A percentile compares a stretch with the other conserved stretches of the same genome.
Evolutionary conservation across 2,888 invertebrate species (phyloP).

Genomic region (Cephus spinipes): DNA sequence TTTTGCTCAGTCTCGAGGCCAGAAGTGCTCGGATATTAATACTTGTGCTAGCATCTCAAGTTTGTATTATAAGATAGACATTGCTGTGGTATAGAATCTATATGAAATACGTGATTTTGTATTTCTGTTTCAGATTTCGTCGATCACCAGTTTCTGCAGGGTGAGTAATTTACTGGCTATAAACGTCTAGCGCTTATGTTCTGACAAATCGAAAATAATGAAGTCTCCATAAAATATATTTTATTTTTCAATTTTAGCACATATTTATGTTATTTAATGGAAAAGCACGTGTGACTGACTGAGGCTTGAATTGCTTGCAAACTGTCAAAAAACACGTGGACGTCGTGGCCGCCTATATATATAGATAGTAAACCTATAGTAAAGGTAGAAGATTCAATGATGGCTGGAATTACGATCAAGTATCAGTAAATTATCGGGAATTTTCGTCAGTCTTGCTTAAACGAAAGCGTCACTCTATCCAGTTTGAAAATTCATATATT

Average conservation of each 20-base stretch:
- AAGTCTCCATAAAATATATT: too few species aligned
- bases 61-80: neutral
- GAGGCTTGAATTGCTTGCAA: too few species aligned
- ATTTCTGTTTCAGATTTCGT: conserved; percentile 80
- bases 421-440: neutral
- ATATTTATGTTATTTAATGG: too few species aligned
- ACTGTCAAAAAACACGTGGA: too few species aligned
- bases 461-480: neutral
- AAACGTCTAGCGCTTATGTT: neutral
- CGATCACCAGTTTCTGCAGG: conserved; percentile 88
- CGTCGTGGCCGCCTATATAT: neutral
- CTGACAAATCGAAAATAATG: too few species aligned
- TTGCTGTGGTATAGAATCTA: neutral
- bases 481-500: neutral
- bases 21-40: neutral
- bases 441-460: neutral
- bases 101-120: neutral
- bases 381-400: neutral
- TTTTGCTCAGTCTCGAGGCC: neutral
- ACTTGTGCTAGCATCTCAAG: neutral
- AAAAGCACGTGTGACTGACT: too few species aligned
- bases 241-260: too few species aligned
- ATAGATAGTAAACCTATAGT: neutral
- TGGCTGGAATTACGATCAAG: neutral
- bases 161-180: conserved; percentile 68